These are phyloP conservation scores for Pachydiplax longipennis DNA, from an alignment of 2,888 invertebrate species.

Conservation along the genomic window DNA sequence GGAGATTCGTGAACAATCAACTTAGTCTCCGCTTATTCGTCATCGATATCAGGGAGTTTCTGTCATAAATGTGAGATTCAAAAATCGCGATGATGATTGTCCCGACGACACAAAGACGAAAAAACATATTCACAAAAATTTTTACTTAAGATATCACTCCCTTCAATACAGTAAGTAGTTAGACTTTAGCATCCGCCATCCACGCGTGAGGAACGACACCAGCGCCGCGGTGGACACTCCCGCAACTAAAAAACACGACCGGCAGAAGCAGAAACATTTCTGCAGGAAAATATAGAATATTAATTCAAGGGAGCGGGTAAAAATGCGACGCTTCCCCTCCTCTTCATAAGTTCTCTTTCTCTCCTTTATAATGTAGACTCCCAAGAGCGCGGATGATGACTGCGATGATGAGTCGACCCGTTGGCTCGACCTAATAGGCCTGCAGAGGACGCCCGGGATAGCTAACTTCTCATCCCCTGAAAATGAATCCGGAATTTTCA, in stretches of 20 bases:
- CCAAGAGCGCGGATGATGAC: neutral
- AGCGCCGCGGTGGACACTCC: neutral
- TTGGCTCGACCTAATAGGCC: neutral
- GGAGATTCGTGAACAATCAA: too few relatives aligned
- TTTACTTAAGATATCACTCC: too few relatives aligned
- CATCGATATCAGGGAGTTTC: too few relatives aligned
- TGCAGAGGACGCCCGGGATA: neutral
- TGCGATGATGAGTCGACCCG: neutral
- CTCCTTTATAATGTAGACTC: neutral
- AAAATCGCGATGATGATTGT: too few relatives aligned
- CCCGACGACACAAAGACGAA: too few relatives aligned
- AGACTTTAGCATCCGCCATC: neutral
- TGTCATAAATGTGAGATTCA: too few relatives aligned
- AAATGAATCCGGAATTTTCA: neutral
- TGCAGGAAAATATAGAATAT: neutral
- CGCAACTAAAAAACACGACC: neutral
- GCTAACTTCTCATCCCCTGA: neutral
- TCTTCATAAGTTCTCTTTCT: neutral
- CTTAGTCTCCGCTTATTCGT: too few relatives aligned
- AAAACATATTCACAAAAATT: too few relatives aligned
- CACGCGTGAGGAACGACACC: neutral
- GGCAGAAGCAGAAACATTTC: neutral
- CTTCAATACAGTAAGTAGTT: too few relatives aligned
- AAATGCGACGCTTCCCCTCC: neutral
- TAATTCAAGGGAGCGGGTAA: neutral